Conservation (phyloP, 2,797 vertebrate genomes). For the Pteronotus mesoamericanus region DNA sequence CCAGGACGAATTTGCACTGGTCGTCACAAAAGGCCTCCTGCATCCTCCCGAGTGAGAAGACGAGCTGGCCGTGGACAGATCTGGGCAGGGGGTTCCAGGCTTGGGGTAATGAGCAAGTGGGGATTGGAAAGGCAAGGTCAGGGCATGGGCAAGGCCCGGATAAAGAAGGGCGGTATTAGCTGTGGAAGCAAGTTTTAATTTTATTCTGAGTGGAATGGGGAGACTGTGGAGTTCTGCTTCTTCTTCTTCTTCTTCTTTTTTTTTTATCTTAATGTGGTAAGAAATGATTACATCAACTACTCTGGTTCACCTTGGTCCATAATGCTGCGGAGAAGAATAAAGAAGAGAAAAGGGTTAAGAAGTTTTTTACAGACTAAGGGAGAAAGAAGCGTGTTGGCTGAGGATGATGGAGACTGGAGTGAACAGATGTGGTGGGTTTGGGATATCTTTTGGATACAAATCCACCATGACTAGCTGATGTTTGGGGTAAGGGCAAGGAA, state of each 20-base stretch:
- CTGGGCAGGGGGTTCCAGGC: not conserved
- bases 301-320: not conserved
- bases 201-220: not conserved
- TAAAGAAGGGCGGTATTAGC: not conserved
- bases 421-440: not conserved
- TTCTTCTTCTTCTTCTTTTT: not conserved
- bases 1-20: accelerated
- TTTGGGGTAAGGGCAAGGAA: not conserved
- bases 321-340: not conserved
- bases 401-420: not conserved
- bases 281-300: not conserved
- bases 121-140: not conserved
- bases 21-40: not conserved
- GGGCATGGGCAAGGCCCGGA: not conserved
- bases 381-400: not conserved
- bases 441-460: not conserved
- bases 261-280: not conserved
- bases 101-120: not conserved
- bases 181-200: not conserved
- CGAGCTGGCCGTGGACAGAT: not conserved
- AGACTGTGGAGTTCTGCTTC: not conserved
- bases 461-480: not conserved
- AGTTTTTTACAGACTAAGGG: not conserved
- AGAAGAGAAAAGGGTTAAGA: not conserved
- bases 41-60: not conserved